Conservation (phyloP, 1,140 invertebrate species). For the Lordiphosa stackelbergi region DNA sequence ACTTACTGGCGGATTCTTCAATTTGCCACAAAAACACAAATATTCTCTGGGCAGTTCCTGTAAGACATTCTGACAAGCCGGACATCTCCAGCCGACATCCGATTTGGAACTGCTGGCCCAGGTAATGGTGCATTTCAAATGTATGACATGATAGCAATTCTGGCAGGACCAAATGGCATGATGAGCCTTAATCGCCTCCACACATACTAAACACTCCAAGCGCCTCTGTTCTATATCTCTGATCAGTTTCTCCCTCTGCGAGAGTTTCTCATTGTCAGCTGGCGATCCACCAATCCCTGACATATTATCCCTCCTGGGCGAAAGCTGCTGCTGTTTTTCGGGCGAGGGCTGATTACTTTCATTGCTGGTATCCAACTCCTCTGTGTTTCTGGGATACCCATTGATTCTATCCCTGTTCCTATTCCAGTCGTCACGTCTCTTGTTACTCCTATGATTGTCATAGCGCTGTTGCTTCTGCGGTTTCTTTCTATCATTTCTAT, state of each 20-base stretch:
- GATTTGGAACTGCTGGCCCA: constrained; percentile 91
- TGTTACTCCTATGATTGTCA: constrained; percentile 74
- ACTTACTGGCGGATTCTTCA: constrained; percentile 84
- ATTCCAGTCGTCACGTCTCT: constrained; percentile 75
- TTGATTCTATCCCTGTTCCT: constrained; percentile 71
- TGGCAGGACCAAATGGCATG: constrained; percentile 93
- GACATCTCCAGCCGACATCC: constrained; percentile 92
- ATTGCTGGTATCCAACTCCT: constrained; percentile 68
- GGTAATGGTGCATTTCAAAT: constrained; percentile 92
- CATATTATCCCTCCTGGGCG: constrained; percentile 26
- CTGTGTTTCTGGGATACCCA: constrained; percentile 52
- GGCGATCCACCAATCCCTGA: neutral
- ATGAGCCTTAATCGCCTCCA: constrained; percentile 86
- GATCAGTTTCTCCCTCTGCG: constrained; percentile 87
- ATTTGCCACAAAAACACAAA: constrained; percentile 90
- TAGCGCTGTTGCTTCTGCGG: constrained; percentile 70
- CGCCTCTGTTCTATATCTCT: constrained; percentile 87
- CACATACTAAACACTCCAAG: constrained; percentile 96
- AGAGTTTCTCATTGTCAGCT: constrained; percentile 67
- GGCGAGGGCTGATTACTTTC: constrained; percentile 70
- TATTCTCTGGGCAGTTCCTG: constrained; percentile 85
- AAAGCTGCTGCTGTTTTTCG: constrained; percentile 60
- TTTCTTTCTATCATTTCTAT: constrained; percentile 44
- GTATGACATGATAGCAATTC: constrained; percentile 94
- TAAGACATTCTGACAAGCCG: constrained; percentile 89